Evolutionary conservation across 2,113 vertebrate genomes (phyloP), one percentile per base, ranked within the genome.

Genomic region (Axis porcinus): DNA sequence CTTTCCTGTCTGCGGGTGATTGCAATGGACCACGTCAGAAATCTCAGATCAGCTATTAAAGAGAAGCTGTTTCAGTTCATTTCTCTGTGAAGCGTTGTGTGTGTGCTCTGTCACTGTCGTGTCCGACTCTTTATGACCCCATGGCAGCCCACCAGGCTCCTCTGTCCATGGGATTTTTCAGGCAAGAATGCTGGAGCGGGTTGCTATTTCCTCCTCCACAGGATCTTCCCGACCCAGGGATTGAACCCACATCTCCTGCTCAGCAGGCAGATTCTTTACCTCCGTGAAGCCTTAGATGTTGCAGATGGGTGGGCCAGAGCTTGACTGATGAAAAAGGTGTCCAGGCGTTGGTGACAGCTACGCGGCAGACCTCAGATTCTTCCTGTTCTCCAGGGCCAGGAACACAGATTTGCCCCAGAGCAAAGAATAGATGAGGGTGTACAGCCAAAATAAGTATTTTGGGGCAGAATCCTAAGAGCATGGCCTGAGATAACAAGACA

Each of bases 51-150:
- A 2, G 4, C 86, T 60, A 0, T 36, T 17, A 33, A 50, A 55
- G 14, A 58, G 36, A n/a, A 81, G 86, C 82, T 47, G 11, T 55
- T 79, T 76, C 45, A 60, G 84, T 83, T 91, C n/a, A n/a, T 54
- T 70, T 47, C 62, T 85, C 64, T 87, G 45, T 45, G 58, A 85
- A 45, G 58, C 3, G 2, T 43, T 14, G 23, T 76, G 40, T 43
- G 23, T 76, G 70, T 14, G 70, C 40, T 27, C 70, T 43, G 40
- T 76, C 40, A 7, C 70, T 25, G 12, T 27, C 3, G 12, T 27
- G 70, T 43, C 40, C 3, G 6, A 43, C 40, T 27, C 21, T 74
- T 74, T 14, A 27, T 76, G 70, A 43, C 70, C 70, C 23, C 40
- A 13, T 25, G 23, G 23, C 43, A 43, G 40, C 70, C 70, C 70